Base-by-base conservation (phyloP, 1,140 invertebrate genomes). In the Platyscapa corneri region DNA sequence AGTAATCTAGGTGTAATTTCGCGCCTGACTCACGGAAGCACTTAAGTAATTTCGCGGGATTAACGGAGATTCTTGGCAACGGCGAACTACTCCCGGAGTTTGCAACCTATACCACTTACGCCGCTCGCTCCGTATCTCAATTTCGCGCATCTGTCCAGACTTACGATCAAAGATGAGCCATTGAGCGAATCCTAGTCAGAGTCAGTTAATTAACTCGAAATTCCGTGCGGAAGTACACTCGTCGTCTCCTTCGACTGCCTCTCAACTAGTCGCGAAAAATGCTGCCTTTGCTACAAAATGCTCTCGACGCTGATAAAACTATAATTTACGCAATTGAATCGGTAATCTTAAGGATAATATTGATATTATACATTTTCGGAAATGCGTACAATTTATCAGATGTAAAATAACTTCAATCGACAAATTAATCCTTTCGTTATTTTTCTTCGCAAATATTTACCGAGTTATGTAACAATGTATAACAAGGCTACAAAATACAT, bases 1-100 rank as follows among this genome's bases (percentile, higher is more conserved):
- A 67, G 67, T 85, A 82, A 82, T 85, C 78, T 82, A 16, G 42
- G 78, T 67, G 84, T 85, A 85, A 85, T 81, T 85, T 85, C 78
- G 78, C 67, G 39, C 83, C 60, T 32, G 32, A 42, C 37, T 32
- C 78, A 12, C 18, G 64, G 77, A 64, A 64, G 77, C 77, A 81
- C 67, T 85, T 85, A 85, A 85, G 77, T 75, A 85, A 85, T 85
- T 85, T 85, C 37, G 83, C 27, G 77, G 83, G 53, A 81, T 82
- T 82, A 76, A 20, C 70, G 83, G 60, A 27, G 34, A 20, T 53
- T 72, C 80, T 82, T 72, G 67, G 39, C 81, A 16, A 30, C 64
- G 20, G 53, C 16, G 20, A 67, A 81, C 64, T 70, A 18, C 46
- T 46, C 27, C 8, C 8, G 18, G 3, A 79, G 53, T 42, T 79